A percentile compares a stretch with the other conserved stretches of the same genome.
These are phyloP conservation scores for Standfussiana lucernea DNA, from an alignment of 2,888 invertebrate species.

Conservation along the genomic window DNA sequence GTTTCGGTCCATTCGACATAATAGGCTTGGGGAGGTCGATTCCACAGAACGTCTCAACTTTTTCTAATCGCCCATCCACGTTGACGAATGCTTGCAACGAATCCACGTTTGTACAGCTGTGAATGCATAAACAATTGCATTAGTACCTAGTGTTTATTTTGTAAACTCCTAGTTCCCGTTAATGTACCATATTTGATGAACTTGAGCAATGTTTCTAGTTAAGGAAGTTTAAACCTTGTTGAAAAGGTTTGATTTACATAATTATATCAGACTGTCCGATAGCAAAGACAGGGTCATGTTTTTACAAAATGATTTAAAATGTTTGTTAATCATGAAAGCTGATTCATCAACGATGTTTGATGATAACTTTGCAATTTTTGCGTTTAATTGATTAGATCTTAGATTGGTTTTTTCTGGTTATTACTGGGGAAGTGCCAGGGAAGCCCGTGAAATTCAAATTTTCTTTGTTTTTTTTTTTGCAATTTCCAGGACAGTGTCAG, in stretches of 20 bases:
- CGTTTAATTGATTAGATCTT: background rate
- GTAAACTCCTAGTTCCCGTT: background rate
- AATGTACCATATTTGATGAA: background rate
- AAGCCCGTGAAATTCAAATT: too few relatives aligned
- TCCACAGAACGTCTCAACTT: constrained; percentile 97
- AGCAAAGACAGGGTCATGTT: background rate
- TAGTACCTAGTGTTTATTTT: constrained; percentile 8
- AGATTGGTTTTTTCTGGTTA: background rate
- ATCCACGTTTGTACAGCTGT: constrained; percentile 94
- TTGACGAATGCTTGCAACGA: constrained; percentile 95
- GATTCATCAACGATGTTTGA: background rate
- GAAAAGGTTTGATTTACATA: background rate
- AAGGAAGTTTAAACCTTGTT: background rate
- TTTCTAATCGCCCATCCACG: constrained; percentile 95
- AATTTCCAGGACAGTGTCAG: too few relatives aligned
- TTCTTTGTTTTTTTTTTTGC: too few relatives aligned
- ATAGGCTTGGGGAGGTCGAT: constrained; percentile 95
- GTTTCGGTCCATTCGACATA: constrained; percentile 97
- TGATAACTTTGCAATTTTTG: background rate
- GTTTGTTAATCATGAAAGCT: background rate
- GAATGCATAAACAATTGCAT: constrained; percentile 70
- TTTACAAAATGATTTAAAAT: background rate
- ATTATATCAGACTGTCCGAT: background rate
- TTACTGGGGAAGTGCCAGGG: too few relatives aligned
- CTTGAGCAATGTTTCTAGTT: constrained; percentile 15